phyloP scores from a whole-genome alignment of 2,888 invertebrate genomes.

The Rhaphigaster nebulosa region DNA sequence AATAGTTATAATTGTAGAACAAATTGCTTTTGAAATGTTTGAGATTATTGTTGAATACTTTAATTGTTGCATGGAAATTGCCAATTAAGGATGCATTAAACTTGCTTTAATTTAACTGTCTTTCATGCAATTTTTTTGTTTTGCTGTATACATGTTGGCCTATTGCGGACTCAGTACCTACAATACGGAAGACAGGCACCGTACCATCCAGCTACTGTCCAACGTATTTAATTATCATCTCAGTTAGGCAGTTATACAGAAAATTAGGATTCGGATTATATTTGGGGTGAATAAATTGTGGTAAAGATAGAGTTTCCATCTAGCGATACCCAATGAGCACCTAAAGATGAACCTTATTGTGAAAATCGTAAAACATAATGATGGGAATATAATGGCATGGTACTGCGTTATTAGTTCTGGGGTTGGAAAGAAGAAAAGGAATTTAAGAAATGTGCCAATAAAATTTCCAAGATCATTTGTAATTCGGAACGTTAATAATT shows the following conservation, averaged over 20 bases:
- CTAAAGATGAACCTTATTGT: background rate
- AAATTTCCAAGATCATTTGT: background rate
- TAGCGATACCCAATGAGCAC: background rate
- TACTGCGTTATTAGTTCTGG: too few relatives aligned
- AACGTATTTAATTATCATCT: too few relatives aligned
- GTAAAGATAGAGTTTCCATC: background rate
- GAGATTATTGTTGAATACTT: background rate
- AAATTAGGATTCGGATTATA: background rate
- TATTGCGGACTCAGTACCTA: too few relatives aligned
- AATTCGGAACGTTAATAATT: background rate
- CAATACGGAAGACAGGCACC: too few relatives aligned
- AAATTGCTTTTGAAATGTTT: background rate
- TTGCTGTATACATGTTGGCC: too few relatives aligned
- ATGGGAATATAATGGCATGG: background rate
- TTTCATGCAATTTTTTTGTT: background rate
- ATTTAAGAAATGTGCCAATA: background rate
- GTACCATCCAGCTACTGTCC: background rate
- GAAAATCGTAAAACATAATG: background rate
- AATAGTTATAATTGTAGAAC: background rate
- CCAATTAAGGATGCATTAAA: background rate
- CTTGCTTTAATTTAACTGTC: too few relatives aligned
- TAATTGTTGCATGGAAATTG: background rate
- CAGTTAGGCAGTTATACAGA: background rate
- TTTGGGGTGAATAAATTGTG: too few relatives aligned
- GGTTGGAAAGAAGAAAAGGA: background rate